Conservation (phyloP, 2,797 vertebrate genomes). For the Myotis daubentonii region DNA sequence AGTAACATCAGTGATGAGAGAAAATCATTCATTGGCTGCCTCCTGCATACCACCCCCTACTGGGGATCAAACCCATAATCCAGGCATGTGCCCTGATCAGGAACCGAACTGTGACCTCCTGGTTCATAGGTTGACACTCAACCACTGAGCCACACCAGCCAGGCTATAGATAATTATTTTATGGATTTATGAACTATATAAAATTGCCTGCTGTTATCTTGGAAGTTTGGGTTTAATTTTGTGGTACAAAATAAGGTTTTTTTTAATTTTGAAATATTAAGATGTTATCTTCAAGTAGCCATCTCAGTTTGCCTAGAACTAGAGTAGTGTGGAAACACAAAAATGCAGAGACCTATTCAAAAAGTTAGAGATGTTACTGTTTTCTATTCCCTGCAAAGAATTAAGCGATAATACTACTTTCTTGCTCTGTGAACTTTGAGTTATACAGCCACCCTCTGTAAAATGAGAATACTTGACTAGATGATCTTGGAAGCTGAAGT, state of each 20-base stretch:
- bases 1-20: not conserved
- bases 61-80: no score
- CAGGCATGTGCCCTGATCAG: not conserved
- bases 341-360: not conserved
- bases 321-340: not conserved
- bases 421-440: not conserved
- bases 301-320: constrained; percentile 25
- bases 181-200: not conserved
- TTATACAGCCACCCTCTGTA: not conserved
- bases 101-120: not conserved
- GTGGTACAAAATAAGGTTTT: not conserved
- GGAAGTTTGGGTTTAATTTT: constrained; percentile 39
- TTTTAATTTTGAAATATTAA: not conserved
- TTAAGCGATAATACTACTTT: not conserved
- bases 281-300: not conserved
- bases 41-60: not conserved
- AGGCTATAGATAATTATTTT: not conserved
- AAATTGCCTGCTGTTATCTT: constrained; percentile 29
- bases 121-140: not conserved
- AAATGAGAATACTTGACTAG: not conserved
- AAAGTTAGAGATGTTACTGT: not conserved
- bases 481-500: not conserved
- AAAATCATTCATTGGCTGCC: not conserved
- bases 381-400: not conserved
- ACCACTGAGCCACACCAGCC: not conserved